Percentiles rank a stretch among this genome's conserved stretches.
These are phyloP conservation scores for Ophthalmolycus amberensis DNA, from an alignment of 2,113 vertebrate species.

Conservation along the genomic window DNA sequence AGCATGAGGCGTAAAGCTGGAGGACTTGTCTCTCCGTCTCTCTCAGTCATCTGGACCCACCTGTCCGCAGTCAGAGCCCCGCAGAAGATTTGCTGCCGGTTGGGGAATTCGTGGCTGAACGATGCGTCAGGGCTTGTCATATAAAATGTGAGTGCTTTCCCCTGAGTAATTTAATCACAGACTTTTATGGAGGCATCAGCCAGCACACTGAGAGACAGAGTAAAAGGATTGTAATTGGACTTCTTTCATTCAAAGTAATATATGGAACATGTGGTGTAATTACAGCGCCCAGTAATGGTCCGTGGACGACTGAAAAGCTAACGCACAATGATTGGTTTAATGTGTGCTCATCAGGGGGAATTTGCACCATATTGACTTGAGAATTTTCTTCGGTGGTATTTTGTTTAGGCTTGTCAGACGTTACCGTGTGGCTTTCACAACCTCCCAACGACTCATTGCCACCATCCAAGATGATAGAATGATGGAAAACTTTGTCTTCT, in stretches of 20 bases:
- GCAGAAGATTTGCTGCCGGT: slow-evolving; percentile 72
- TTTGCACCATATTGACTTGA: slow-evolving; percentile 62
- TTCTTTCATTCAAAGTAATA: slow-evolving; percentile 79
- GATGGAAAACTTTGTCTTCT: slow-evolving; percentile 63
- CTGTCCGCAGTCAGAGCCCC: slow-evolving; percentile 62
- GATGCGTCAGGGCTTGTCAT: slow-evolving; percentile 75
- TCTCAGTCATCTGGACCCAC: slow-evolving; percentile 63
- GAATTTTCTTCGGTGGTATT: slow-evolving; percentile 65
- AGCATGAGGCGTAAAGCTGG: slow-evolving; percentile 28
- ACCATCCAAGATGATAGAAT: slow-evolving; percentile 11
- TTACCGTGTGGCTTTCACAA: slow-evolving; percentile 45
- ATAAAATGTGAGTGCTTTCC: slow-evolving; percentile 76
- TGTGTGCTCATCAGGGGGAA: slow-evolving; percentile 62
- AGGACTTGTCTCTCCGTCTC: slow-evolving; percentile 50
- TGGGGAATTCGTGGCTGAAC: slow-evolving; percentile 67
- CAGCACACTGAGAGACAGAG: slow-evolving; percentile 64
- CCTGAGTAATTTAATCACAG: slow-evolving; percentile 77
- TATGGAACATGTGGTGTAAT: slow-evolving; percentile 79
- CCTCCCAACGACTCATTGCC: slow-evolving; percentile 35
- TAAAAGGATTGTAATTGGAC: slow-evolving; percentile 78
- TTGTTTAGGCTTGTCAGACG: slow-evolving; percentile 45
- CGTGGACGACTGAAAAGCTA: slow-evolving; percentile 63
- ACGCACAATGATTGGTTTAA: slow-evolving; percentile 64
- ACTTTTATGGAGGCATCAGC: slow-evolving; percentile 77
- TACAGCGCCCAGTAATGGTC: slow-evolving; percentile 67